These are phyloP conservation scores for Lithobates pipiens DNA, from an alignment of 2,797 vertebrate genomes.

Conservation along the genomic window DNA sequence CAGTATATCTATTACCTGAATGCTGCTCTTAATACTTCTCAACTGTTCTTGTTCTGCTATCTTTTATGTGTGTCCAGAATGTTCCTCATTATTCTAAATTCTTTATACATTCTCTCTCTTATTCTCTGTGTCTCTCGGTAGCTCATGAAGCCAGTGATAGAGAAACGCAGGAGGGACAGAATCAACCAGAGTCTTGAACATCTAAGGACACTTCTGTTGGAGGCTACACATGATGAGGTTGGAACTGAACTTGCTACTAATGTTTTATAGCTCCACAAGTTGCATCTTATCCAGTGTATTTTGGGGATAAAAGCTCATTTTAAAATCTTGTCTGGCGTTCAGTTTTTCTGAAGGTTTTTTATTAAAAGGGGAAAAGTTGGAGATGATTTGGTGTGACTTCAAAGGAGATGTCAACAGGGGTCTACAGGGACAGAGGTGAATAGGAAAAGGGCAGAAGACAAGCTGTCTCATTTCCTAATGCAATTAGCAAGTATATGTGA, in stretches of 20 bases:
- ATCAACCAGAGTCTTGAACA: conserved; percentile 90
- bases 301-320: not conserved
- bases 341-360: not conserved
- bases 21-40: not conserved
- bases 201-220: conserved; percentile 82
- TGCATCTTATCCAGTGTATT: not conserved
- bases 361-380: not conserved
- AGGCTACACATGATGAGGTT: conserved; percentile 82
- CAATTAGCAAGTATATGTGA: conserved; percentile 26
- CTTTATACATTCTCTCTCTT: not conserved
- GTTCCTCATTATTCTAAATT: not conserved
- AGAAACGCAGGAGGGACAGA: conserved; percentile 88
- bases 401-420: not conserved
- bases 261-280: not conserved
- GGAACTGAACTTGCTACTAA: not conserved
- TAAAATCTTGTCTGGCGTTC: not conserved
- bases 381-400: not conserved
- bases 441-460: not conserved
- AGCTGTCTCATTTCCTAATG: conserved; percentile 12
- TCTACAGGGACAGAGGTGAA: not conserved
- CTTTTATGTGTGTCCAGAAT: not conserved
- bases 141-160: conserved; percentile 89
- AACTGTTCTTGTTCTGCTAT: not conserved
- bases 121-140: conserved; percentile 57
- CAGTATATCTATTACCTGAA: not conserved